Evolutionary conservation across 92 coral and sea anemone species (phyloP).

Genomic region (Porites evermanni): DNA sequence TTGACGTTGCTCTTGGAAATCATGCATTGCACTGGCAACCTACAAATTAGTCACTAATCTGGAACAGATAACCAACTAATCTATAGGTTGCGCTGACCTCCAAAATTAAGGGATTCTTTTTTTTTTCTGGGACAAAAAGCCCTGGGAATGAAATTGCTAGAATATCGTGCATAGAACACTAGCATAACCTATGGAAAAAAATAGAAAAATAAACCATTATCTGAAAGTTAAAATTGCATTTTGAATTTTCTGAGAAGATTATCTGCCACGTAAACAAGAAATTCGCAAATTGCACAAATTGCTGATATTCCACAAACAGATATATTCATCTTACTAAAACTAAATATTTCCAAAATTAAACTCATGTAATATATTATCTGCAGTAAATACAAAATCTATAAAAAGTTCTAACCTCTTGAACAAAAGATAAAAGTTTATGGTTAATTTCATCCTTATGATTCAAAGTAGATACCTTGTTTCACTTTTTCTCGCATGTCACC

Average conservation of each 20-base stretch:
- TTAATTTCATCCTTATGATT: slow-evolving; percentile 37
- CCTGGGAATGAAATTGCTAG: too few relatives aligned
- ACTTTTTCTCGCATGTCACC: neutral
- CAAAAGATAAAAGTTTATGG: slow-evolving; percentile 73
- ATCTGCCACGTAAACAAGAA: slow-evolving; percentile 52
- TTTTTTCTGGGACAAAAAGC: too few relatives aligned
- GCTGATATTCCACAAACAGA: slow-evolving; percentile 51
- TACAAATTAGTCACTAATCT: too few relatives aligned
- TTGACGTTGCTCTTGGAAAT: too few relatives aligned
- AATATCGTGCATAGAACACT: too few relatives aligned
- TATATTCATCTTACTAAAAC: slow-evolving; percentile 35
- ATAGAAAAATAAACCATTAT: slow-evolving; percentile 8
- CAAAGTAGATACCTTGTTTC: slow-evolving; percentile 37
- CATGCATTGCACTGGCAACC: too few relatives aligned
- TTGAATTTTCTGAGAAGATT: neutral
- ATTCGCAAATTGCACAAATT: slow-evolving; percentile 31
- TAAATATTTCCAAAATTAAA: slow-evolving; percentile 74
- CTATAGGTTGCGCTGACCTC: too few relatives aligned
- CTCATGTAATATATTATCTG: slow-evolving; percentile 76
- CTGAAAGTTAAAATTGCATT: slow-evolving; percentile 6
- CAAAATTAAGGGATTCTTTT: too few relatives aligned
- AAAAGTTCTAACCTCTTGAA: slow-evolving; percentile 64
- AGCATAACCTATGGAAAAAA: slow-evolving; percentile 8
- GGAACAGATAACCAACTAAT: too few relatives aligned
- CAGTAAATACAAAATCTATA: slow-evolving; percentile 86